These are phyloP conservation scores for Drosophila sproati DNA, from an alignment of 1,140 invertebrate genomes.

Conservation along the genomic window DNA sequence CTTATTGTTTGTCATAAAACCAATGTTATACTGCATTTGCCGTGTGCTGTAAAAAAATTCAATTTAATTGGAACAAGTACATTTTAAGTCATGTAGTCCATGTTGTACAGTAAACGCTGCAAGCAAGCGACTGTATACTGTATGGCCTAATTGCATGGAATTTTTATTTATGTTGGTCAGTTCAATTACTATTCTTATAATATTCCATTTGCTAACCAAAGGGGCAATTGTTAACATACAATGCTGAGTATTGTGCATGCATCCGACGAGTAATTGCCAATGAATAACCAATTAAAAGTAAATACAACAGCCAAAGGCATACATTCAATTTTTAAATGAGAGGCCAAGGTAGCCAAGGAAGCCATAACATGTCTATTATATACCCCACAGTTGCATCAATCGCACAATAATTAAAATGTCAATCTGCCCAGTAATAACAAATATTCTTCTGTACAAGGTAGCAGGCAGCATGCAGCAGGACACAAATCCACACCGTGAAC, in stretches of 20 bases:
- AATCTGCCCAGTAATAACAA: conserved; percentile 50
- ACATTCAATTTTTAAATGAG: conserved; percentile 66
- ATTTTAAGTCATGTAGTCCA: background rate
- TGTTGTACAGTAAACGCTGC: conserved; percentile 1
- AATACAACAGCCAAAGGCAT: conserved; percentile 42
- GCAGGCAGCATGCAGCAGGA: conserved; percentile 5
- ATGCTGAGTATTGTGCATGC: conserved; percentile 17
- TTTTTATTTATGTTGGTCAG: conserved; percentile 16
- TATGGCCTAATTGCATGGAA: conserved; percentile 12
- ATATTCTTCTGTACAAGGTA: conserved; percentile 38
- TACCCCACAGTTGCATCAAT: conserved; percentile 21
- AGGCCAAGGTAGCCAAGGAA: background rate
- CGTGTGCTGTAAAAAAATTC: conserved; percentile 15
- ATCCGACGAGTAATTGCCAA: conserved; percentile 46
- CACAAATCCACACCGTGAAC: conserved; percentile 40
- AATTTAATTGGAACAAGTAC: conserved; percentile 16
- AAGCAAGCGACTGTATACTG: background rate
- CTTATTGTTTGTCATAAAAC: background rate
- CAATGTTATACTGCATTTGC: too few relatives aligned
- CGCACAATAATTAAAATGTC: conserved; percentile 51
- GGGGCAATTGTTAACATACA: conserved; percentile 15
- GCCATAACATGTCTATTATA: background rate
- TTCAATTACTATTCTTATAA: conserved; percentile 42
- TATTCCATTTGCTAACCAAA: conserved; percentile 16
- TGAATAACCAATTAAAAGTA: conserved; percentile 72